Conservation (phyloP, 53 echinoderm and acorn worm genomes). For the Paelopatides confundens region DNA sequence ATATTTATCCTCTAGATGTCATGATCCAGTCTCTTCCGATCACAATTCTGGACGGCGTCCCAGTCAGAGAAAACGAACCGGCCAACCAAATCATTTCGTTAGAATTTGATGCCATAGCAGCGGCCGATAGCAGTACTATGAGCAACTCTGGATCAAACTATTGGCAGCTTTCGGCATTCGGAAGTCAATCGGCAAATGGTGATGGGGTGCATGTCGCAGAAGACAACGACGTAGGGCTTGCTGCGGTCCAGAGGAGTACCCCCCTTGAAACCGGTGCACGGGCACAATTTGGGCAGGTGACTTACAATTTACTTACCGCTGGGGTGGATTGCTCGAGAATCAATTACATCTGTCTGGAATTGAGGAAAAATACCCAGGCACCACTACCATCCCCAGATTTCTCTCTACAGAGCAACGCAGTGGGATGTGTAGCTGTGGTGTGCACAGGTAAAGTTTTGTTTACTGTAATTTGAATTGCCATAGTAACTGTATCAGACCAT, state of each 20-base stretch:
- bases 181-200: conserved; percentile 61
- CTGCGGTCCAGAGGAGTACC: not conserved
- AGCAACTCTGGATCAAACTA: conserved; percentile 57
- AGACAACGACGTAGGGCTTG: not conserved
- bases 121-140: not conserved
- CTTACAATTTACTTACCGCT: not conserved
- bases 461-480: no score
- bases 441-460: not conserved
- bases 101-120: not conserved
- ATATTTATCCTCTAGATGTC: not conserved
- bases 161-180: conserved; percentile 78
- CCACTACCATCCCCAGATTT: conserved; percentile 6
- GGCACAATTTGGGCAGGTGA: not conserved
- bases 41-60: not conserved
- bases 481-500: no score
- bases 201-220: conserved; percentile 6
- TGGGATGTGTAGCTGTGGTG: not conserved
- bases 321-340: not conserved
- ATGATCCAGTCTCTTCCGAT: not conserved
- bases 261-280: not conserved
- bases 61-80: not conserved
- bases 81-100: not conserved
- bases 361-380: conserved; percentile 2
- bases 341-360: not conserved
- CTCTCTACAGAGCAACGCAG: not conserved